Evolutionary conservation across 2,888 invertebrate species (phyloP), one percentile per base, ranked within the genome.

Genomic region (Agrotis puta): DNA sequence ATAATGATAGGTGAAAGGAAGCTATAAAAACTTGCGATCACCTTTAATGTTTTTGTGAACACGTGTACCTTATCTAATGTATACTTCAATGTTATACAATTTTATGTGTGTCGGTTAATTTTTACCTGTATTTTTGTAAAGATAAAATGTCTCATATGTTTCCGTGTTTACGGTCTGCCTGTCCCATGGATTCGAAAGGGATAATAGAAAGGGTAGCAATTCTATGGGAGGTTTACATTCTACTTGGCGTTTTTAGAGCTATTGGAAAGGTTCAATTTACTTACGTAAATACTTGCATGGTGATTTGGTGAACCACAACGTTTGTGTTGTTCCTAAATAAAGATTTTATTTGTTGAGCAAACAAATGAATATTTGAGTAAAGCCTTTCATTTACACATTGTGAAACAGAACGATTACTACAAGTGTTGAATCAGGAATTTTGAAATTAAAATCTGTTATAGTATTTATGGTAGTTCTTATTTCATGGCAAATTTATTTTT

Each of bases 121-220:
- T 79, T 82, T 79, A 79, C 83, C 67, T 79, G 79, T 64, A 59
- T 82, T 79, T 79, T 64, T 56, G 79, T 67, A 20, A 67, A 58
- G 79, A 79, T 79, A 79, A 79, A 79, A 74, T 63, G 74, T 67
- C 50, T 79, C 79, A 47, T 79, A 56, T 63, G 61, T 82, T 79
- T 51, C 45, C 57, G 43, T 79, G 59, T 82, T 79, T 82, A 79
- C 79, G 79, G 51, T 50, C n/a, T 16, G 20, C 64, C 74, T 67
- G 82, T 78, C 74, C 54, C 27, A 58, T 82, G 79, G 79, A 65
- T 62, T 58, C 48, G 67, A 58, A 45, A 79, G 51, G 79, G 79
- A 79, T 79, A 79, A 79, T 73, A 58, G 82, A 73, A 79, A 63
- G 47, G 74, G 74, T 62, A 57, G 51, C 53, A 65, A 54, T 79